Conservation (phyloP, 2,888 invertebrate species). For the Uropetala carovei region DNA sequence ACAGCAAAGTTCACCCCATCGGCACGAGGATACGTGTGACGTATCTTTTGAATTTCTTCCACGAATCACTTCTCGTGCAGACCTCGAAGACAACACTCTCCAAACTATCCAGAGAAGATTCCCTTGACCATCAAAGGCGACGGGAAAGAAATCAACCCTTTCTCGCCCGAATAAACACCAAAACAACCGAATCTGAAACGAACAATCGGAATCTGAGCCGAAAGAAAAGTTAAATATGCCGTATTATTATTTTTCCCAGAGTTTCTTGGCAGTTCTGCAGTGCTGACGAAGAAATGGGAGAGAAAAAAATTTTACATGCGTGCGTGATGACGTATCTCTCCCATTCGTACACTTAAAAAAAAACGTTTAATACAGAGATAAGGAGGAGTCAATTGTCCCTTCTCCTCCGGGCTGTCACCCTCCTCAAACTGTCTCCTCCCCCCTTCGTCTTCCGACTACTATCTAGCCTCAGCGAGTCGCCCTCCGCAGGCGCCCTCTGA, state of each 20-base stretch:
- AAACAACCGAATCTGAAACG: neutral
- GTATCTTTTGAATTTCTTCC: too few relatives aligned
- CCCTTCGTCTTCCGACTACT: neutral
- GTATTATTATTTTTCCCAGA: constrained; percentile 18
- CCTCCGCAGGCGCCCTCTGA: neutral
- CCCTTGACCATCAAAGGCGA: neutral
- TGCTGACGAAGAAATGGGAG: neutral
- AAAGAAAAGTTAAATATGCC: neutral
- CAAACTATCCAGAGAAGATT: neutral
- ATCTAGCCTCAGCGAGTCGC: neutral
- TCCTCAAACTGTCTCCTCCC: neutral
- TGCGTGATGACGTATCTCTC: too few relatives aligned
- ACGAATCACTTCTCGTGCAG: too few relatives aligned
- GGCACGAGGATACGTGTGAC: too few relatives aligned
- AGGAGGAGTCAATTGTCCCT: neutral
- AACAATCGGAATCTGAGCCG: neutral
- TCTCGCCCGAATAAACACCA: neutral
- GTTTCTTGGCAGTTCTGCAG: constrained; percentile 13
- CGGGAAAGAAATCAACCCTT: neutral
- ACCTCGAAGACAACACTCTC: neutral
- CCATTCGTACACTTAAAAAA: neutral
- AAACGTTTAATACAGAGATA: neutral
- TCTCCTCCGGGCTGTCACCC: neutral
- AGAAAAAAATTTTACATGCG: too few relatives aligned
- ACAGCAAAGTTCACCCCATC: too few relatives aligned